Evolutionary conservation across 1,140 invertebrate genomes (phyloP).

Genomic region (Ceratosolen fusciceps): DNA sequence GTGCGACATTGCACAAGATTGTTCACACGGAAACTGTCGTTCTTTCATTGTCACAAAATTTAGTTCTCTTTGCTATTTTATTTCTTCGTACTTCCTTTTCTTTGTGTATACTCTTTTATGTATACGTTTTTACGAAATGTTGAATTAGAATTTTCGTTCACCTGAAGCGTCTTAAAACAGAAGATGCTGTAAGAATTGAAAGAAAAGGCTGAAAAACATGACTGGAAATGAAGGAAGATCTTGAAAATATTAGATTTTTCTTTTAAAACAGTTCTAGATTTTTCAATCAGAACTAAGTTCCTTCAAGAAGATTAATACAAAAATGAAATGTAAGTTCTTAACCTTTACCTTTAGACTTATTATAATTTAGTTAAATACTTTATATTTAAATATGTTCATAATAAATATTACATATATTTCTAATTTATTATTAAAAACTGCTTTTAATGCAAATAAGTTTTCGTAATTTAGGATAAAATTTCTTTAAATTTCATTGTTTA

Average conservation of each 20-base stretch:
- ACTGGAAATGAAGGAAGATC: not conserved
- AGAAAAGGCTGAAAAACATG: conserved; percentile 4
- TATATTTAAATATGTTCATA: too few relatives aligned
- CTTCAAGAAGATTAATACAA: conserved; percentile 7
- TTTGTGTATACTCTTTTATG: not conserved
- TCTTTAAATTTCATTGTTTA: too few relatives aligned
- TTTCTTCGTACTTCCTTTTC: not conserved
- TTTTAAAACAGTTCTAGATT: not conserved
- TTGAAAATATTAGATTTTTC: not conserved
- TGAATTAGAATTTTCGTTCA: not conserved
- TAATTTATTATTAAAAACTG: too few relatives aligned
- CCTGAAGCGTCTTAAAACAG: not conserved
- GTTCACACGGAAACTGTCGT: not conserved
- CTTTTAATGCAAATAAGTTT: too few relatives aligned
- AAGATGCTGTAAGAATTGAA: not conserved
- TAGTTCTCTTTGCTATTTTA: not conserved
- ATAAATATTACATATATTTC: too few relatives aligned
- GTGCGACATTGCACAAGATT: not conserved
- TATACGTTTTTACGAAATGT: not conserved
- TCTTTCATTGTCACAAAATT: conserved; percentile 1
- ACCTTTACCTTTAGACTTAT: too few relatives aligned
- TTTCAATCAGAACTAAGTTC: not conserved
- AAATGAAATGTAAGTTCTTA: too few relatives aligned
- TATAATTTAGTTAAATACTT: too few relatives aligned
- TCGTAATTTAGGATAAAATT: too few relatives aligned